phyloP scores from a whole-genome alignment of 2,797 vertebrate genomes.

The Lacerta agilis region DNA sequence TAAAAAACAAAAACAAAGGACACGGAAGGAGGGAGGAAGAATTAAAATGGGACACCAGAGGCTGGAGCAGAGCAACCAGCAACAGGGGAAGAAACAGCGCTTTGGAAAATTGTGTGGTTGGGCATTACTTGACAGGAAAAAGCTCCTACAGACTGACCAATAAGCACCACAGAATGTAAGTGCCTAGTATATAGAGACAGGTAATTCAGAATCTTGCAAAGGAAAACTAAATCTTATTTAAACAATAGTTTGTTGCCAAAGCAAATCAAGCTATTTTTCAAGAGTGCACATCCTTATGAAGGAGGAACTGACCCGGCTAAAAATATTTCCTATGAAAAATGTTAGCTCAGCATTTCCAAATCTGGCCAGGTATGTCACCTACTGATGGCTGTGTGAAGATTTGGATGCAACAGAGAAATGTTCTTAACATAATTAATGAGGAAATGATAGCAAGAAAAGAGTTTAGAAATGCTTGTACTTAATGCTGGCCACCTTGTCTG shows the following conservation, averaged over 20 bases:
- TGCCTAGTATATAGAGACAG: background rate
- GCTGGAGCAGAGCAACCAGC: no score
- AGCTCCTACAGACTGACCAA: background rate
- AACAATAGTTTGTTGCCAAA: background rate
- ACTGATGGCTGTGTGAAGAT: background rate
- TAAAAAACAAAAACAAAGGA: no score
- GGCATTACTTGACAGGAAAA: no score
- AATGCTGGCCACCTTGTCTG: slow-evolving; percentile 15
- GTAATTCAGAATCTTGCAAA: background rate
- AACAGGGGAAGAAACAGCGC: no score
- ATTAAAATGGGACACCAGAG: no score
- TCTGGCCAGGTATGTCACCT: background rate
- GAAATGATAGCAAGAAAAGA: slow-evolving; percentile 4
- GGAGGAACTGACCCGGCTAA: background rate
- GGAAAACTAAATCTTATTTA: background rate
- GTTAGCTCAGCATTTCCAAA: background rate
- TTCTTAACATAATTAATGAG: background rate
- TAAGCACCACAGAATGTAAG: background rate
- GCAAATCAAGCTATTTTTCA: background rate
- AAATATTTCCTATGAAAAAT: background rate
- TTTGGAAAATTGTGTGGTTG: no score
- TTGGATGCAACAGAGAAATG: slow-evolving; percentile 9
- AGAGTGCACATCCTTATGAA: background rate
- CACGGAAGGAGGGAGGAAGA: no score
- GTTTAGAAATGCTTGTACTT: background rate